These are phyloP conservation scores for Agonopterix alstromeriana DNA, from an alignment of 2,888 invertebrate species.

Conservation along the genomic window DNA sequence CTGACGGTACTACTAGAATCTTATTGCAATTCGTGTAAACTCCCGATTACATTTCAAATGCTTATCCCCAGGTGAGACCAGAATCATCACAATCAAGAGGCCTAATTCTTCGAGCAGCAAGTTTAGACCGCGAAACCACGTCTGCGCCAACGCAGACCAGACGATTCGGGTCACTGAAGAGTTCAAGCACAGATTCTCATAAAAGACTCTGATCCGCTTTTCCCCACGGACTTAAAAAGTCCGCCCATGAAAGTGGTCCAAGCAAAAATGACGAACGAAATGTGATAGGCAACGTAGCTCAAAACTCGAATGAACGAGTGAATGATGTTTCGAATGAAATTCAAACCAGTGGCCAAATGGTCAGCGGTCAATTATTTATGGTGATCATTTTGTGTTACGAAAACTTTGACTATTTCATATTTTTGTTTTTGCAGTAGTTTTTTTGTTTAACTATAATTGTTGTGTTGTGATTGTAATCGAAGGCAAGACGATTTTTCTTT, in stretches of 20 bases:
- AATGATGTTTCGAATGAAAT: slow-evolving; percentile 20
- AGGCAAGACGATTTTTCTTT: no score
- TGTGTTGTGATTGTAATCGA: slow-evolving; percentile 1
- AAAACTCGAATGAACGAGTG: slow-evolving; percentile 35
- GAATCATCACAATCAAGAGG: slow-evolving; percentile 55
- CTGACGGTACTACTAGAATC: no score
- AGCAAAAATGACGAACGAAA: not conserved
- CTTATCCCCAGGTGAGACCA: slow-evolving; percentile 32
- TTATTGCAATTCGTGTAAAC: no score
- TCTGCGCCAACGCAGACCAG: slow-evolving; percentile 37
- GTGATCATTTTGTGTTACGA: slow-evolving; percentile 49
- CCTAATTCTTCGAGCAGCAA: slow-evolving; percentile 64
- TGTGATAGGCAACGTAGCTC: slow-evolving; percentile 4
- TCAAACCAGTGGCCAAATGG: slow-evolving; percentile 23
- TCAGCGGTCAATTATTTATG: slow-evolving; percentile 55
- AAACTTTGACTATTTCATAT: slow-evolving; percentile 37
- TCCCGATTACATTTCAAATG: no score
- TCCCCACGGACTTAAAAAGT: slow-evolving; percentile 34
- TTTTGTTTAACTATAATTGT: not conserved
- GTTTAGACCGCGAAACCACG: slow-evolving; percentile 56
- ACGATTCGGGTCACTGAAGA: slow-evolving; percentile 58
- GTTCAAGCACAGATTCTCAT: slow-evolving; percentile 58
- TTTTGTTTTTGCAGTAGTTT: slow-evolving; percentile 33
- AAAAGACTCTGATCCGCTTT: slow-evolving; percentile 70
- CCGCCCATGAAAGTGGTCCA: slow-evolving; percentile 12